Evolutionary conservation across 1,140 invertebrate genomes (phyloP).

Genomic region (Piezodorus guildinii): DNA sequence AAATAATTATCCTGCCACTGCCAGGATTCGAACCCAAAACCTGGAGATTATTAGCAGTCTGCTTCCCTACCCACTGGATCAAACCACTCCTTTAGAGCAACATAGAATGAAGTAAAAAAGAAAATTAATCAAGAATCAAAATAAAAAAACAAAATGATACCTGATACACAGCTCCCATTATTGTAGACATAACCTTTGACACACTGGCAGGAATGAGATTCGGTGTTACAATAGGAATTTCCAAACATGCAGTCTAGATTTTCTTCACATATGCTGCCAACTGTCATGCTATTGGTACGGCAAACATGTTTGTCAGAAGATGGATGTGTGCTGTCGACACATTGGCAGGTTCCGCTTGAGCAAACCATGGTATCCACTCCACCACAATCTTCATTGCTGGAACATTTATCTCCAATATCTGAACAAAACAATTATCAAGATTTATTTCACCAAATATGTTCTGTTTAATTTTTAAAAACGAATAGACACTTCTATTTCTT

Average conservation of each 20-base stretch:
- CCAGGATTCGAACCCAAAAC: too few relatives aligned
- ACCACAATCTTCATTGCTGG: conserved; percentile 11
- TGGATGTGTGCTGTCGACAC: background rate
- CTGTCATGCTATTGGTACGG: conserved; percentile 19
- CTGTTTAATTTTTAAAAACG: too few relatives aligned
- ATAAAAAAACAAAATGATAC: background rate
- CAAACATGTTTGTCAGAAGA: conserved; percentile 6
- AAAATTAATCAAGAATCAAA: background rate
- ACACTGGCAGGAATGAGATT: conserved; percentile 26
- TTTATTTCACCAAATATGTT: background rate
- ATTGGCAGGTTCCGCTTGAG: background rate
- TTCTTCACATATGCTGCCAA: conserved; percentile 27
- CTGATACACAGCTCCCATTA: conserved; percentile 10
- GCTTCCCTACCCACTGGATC: too few relatives aligned
- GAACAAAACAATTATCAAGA: background rate
- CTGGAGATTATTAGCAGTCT: too few relatives aligned
- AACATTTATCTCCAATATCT: conserved; percentile 15
- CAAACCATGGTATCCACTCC: background rate
- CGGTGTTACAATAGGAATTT: conserved; percentile 23
- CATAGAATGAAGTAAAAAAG: background rate
- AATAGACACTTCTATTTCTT: too few relatives aligned
- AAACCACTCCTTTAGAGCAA: too few relatives aligned
- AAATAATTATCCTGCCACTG: too few relatives aligned
- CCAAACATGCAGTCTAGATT: conserved; percentile 24
- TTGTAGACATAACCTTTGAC: conserved; percentile 15